Evolutionary conservation across 2,113 vertebrate species (phyloP).

Genomic region (Raja brachyura): DNA sequence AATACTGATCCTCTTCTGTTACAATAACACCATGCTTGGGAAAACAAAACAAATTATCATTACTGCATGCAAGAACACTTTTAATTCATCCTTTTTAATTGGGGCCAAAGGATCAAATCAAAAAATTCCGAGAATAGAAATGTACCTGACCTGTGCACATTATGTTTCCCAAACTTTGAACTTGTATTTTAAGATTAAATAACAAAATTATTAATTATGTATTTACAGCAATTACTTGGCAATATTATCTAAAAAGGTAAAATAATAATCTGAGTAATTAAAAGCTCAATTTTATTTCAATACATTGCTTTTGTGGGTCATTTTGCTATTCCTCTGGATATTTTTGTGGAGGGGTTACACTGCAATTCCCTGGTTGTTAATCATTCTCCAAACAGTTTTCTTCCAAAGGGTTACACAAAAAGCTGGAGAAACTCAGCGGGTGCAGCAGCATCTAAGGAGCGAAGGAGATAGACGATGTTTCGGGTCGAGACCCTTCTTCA

Average conservation of each 20-base stretch:
- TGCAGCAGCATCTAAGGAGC: too few relatives aligned
- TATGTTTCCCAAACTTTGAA: neutral
- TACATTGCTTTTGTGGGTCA: neutral
- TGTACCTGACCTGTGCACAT: neutral
- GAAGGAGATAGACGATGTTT: too few relatives aligned
- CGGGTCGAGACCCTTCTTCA: too few relatives aligned
- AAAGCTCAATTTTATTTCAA: neutral
- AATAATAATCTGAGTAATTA: neutral
- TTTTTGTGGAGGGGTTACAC: neutral
- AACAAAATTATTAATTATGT: neutral
- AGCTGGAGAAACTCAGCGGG: too few relatives aligned
- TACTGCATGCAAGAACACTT: neutral
- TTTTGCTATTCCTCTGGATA: neutral
- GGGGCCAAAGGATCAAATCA: neutral
- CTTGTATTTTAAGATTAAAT: neutral
- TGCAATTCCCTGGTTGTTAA: neutral
- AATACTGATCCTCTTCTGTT: slow-evolving; percentile 97
- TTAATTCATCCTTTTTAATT: neutral
- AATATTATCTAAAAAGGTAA: neutral
- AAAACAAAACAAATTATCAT: slow-evolving; percentile 42
- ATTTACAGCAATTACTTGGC: neutral
- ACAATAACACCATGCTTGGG: slow-evolving; percentile 92
- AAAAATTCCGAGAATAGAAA: neutral
- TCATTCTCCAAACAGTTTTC: neutral
- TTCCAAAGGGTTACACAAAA: too few relatives aligned